phyloP scores from a whole-genome alignment of 2,113 vertebrate species.

The Catharus fuscescens region DNA sequence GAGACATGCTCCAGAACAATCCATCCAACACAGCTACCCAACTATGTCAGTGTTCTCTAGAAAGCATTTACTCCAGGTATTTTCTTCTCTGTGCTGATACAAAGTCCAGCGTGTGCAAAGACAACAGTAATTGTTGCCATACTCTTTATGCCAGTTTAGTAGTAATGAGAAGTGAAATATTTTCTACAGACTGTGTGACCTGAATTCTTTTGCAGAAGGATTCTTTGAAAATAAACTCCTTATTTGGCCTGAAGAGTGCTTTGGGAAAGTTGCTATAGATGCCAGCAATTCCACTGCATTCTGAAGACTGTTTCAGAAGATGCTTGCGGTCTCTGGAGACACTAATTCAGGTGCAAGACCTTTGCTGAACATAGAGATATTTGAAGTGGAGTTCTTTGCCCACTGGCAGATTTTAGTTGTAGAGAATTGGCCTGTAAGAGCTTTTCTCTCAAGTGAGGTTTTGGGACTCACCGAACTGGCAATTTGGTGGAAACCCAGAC shows the following conservation, averaged over 20 bases:
- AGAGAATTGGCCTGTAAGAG: neutral
- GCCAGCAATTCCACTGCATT: neutral
- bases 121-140: neutral
- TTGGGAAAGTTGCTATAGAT: neutral
- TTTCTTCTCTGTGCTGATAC: neutral
- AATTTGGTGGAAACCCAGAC: neutral
- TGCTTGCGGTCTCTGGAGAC: neutral
- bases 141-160: neutral
- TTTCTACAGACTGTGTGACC: conserved; percentile 30
- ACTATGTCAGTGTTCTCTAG: neutral
- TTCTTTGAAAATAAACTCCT: conserved; percentile 39
- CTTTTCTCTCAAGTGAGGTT: neutral
- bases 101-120: neutral
- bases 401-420: neutral
- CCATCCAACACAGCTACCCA: neutral
- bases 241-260: conserved; percentile 41
- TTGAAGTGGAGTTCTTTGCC: neutral
- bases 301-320: neutral
- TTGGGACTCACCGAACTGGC: neutral
- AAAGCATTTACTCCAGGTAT: neutral
- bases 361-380: neutral
- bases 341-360: neutral
- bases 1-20: neutral
- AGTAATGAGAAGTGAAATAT: neutral
- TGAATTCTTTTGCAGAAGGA: conserved; percentile 29